Base-by-base conservation (phyloP, 2,797 vertebrate genomes). In the Coregonus suidteri region DNA sequence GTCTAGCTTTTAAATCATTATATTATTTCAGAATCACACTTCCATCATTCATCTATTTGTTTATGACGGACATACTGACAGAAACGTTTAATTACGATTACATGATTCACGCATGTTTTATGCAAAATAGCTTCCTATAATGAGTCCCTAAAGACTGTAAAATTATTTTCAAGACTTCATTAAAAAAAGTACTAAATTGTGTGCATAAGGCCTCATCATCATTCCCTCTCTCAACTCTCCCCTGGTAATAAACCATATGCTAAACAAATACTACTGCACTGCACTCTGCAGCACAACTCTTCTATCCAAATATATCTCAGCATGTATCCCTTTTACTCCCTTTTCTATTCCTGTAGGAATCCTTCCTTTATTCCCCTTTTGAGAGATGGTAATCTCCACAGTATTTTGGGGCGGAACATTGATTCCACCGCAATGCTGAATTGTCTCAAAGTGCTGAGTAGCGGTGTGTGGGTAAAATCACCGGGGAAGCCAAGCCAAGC, bases 201-300 rank as follows among this genome's bases (percentile, higher is more conserved):
- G 6, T 54, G 6, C 25, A 16, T 30, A 73, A 16, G 15, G 52
- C 6, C n/a, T 59, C 6, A 47, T 47, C 9, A 73, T 59, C 59
- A 56, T 73, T 35, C 53, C 25, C 25, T 73, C 16, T n/a, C 15
- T 53, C 41, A 47, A 11, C 41, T 30, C 71, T 72, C 51, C 51
- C 51, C 11, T 72, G 71, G 51, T 53, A 71, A 52, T 71, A 71
- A 20, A 35, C 70, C 11, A 25, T 52, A 51, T 53, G 14, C 68
- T 15, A 47, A 18, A 64, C 18, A 65, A 67, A 71, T 34, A 34
- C n/a, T 25, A 41, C 47, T 30, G 51, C 25, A 52, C 71, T 72
- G 47, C 11, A 14, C n/a, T 71, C 18, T 20, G 20, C 41, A 47
- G 18, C 11, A 51, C 6, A 71, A 71, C 5, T 47, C 41, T 47